These are phyloP conservation scores for Neoaliturus tenellus DNA, from an alignment of 2,888 invertebrate genomes.

Conservation along the genomic window DNA sequence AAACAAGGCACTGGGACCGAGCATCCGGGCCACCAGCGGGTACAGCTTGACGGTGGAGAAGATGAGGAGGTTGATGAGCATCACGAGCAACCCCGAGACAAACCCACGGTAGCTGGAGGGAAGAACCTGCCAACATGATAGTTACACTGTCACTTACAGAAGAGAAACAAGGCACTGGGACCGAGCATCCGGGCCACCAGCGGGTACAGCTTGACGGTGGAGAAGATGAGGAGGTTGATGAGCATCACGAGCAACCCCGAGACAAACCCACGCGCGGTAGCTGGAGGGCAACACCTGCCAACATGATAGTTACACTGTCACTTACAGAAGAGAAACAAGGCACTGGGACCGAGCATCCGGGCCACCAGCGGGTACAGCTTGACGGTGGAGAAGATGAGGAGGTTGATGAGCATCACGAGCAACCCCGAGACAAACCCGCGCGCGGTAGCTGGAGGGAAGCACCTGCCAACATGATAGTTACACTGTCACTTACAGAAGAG, in stretches of 20 bases:
- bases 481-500: too few relatives aligned
- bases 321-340: slow-evolving; percentile 84
- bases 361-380: slow-evolving; percentile 78
- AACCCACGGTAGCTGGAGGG: slow-evolving; percentile 84
- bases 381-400: slow-evolving; percentile 80
- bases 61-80: slow-evolving; percentile 81
- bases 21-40: slow-evolving; percentile 71
- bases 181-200: slow-evolving; percentile 72
- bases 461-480: not conserved
- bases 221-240: slow-evolving; percentile 82
- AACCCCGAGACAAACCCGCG: slow-evolving; percentile 85
- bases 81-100: slow-evolving; percentile 84
- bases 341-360: slow-evolving; percentile 77
- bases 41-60: slow-evolving; percentile 84
- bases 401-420: slow-evolving; percentile 83
- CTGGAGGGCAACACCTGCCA: slow-evolving; percentile 78
- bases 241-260: slow-evolving; percentile 85
- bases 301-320: too few relatives aligned
- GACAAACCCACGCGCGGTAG: slow-evolving; percentile 82
- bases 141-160: too few relatives aligned
- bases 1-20: slow-evolving; percentile 83
- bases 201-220: slow-evolving; percentile 83
- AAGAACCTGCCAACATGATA: slow-evolving; percentile 70
- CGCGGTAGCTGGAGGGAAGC: slow-evolving; percentile 82
- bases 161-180: slow-evolving; percentile 81